These are phyloP conservation scores for Cantharis flavilabris DNA, from an alignment of 2,888 invertebrate genomes.

Conservation along the genomic window DNA sequence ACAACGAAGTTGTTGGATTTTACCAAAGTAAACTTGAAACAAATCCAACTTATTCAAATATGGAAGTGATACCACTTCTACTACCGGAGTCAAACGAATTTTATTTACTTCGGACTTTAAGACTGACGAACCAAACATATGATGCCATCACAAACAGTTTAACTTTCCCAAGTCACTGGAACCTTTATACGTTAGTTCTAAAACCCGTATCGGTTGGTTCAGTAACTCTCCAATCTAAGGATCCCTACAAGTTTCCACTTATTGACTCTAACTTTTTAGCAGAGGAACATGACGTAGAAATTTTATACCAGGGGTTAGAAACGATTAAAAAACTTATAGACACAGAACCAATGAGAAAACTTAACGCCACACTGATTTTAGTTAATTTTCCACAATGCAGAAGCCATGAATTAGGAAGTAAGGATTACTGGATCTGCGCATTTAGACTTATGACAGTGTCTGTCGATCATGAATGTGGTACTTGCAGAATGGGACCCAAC, in stretches of 20 bases:
- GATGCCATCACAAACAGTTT: neutral
- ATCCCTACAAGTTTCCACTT: neutral
- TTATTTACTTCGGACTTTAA: neutral
- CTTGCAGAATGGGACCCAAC: neutral
- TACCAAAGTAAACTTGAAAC: constrained; percentile 31
- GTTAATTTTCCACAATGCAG: neutral
- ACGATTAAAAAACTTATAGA: neutral
- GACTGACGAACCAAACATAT: neutral
- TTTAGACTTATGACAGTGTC: neutral
- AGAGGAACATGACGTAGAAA: neutral
- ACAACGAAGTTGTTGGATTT: constrained; percentile 34
- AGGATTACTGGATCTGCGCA: neutral
- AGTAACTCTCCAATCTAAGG: neutral
- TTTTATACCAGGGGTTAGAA: neutral
- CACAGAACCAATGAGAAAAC: neutral
- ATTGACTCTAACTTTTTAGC: neutral
- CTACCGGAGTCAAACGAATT: neutral
- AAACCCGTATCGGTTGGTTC: neutral
- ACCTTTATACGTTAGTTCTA: neutral
- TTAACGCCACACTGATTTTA: neutral
- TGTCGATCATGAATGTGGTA: neutral
- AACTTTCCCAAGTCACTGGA: neutral
- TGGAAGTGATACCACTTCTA: constrained; percentile 36
- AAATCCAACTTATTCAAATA: constrained; percentile 36
- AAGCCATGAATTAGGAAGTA: neutral